Evolutionary conservation across 1,140 invertebrate species (phyloP), one percentile per base, ranked within the genome.

Genomic region (Agrypnia vestita): DNA sequence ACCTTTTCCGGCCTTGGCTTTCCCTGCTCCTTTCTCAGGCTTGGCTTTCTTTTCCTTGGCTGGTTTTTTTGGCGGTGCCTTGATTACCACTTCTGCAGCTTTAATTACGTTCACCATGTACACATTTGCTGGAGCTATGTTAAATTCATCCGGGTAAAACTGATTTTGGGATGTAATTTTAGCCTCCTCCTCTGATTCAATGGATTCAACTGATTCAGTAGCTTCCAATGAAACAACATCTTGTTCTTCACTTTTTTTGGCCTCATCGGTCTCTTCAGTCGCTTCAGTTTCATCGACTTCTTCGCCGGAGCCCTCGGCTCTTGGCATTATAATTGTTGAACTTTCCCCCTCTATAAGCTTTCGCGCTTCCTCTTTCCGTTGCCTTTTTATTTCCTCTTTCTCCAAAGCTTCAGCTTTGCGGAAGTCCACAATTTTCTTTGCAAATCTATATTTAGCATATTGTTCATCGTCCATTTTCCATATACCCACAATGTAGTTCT

Each of bases 391-490:
- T 6, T 49, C 67, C 15, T 71, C 67, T 25, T 71, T 71, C 25
- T 71, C 19, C 17, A 21, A 1, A 10, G 17, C 46, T 13, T 71
- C 67, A 9, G 19, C 46, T 49, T 51, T 71, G 8, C 67, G 44
- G 47, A 71, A 71, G 3, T 9, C 67, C 11, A 49, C n/a, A 11
- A 51, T 11, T 71, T 71, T 71, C 46, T 51, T 71, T 21, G 49
- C 67, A 49, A 51, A 43, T 43, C 71, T 74, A 13, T 56, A 74
- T 35, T 74, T 55, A 35, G 17, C 13, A 56, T 74, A 56, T 11
- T 43, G 15, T 10, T 74, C 71, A 43, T n/a, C 13, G 10, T 74
- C 71, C 71, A 74, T 74, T 53, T 25, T 55, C 71, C 74, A 76
- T 9, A 76, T 17, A 46, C n/a, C 74, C 9, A 76, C 74, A 21